A percentile compares a stretch with the other conserved stretches of the same genome.
Evolutionary conservation across 2,797 vertebrate genomes (phyloP).

Genomic region (Enteromius radiatus): DNA sequence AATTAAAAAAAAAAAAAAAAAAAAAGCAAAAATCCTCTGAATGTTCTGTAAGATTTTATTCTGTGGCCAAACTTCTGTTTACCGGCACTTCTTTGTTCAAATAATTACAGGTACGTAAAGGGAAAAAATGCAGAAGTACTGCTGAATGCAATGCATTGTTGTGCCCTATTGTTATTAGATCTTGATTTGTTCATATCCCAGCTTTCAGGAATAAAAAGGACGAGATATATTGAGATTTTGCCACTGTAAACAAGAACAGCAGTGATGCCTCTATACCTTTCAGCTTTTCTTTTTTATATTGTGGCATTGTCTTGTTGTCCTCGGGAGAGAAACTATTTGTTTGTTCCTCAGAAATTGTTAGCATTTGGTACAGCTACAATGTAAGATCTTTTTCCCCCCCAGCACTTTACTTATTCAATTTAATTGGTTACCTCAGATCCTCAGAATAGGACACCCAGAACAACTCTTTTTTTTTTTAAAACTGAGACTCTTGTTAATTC

Average conservation of each 20-base stretch:
- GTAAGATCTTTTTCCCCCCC: background rate
- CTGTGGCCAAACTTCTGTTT: background rate
- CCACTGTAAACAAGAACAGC: background rate
- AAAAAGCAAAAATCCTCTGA: background rate
- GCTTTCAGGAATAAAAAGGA: background rate
- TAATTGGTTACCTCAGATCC: background rate
- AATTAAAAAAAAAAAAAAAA: background rate
- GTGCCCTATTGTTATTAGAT: background rate
- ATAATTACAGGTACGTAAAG: background rate
- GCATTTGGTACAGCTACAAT: constrained; percentile 20
- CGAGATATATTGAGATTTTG: background rate
- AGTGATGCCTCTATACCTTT: background rate
- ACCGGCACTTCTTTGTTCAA: background rate
- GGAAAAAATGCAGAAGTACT: background rate
- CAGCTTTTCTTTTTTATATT: constrained; percentile 2
- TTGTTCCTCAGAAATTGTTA: constrained; percentile 28
- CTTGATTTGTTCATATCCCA: background rate
- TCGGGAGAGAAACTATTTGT: background rate
- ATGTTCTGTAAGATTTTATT: background rate
- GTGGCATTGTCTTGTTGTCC: background rate
- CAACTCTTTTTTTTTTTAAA: background rate
- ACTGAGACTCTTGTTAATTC: background rate
- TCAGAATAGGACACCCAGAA: background rate
- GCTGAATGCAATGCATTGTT: background rate
- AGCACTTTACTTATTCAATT: background rate